Conservation (phyloP, 1,140 invertebrate species). For the Lanistes nyassanus region DNA sequence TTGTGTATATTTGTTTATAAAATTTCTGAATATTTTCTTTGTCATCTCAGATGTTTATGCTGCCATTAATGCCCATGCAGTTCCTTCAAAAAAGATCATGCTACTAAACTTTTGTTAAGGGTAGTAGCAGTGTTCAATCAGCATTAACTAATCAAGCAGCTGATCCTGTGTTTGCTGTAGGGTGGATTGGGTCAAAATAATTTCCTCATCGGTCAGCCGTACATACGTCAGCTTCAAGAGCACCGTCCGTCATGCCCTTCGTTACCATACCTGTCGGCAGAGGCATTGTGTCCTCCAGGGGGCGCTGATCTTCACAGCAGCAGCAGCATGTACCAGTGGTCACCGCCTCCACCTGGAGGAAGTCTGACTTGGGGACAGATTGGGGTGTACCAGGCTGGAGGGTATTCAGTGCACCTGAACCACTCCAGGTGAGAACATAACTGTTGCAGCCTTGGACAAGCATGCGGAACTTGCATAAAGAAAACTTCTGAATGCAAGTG, state of each 20-base stretch:
- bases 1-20: too few relatives aligned
- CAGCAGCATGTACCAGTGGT: conserved; percentile 14
- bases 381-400: conserved; percentile 49
- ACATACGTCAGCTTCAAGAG: conserved; percentile 48
- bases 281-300: conserved; percentile 10
- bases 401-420: conserved; percentile 47
- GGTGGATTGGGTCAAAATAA: conserved; percentile 29
- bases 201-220: conserved; percentile 51
- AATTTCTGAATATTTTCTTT: too few relatives aligned
- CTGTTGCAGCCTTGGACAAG: too few relatives aligned
- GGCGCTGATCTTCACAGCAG: conserved; percentile 6
- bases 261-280: conserved; percentile 2
- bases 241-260: conserved; percentile 29
- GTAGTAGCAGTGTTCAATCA: too few relatives aligned
- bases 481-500: too few relatives aligned
- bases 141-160: too few relatives aligned
- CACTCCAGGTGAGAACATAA: conserved; percentile 40
- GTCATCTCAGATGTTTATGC: too few relatives aligned
- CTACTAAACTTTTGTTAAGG: too few relatives aligned
- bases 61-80: too few relatives aligned
- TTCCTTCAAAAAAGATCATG: too few relatives aligned
- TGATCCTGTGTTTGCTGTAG: conserved; percentile 12
- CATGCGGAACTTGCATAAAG: too few relatives aligned
- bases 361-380: conserved; percentile 39
- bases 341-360: conserved; percentile 3